Base-by-base conservation (phyloP, 2,113 vertebrate genomes). In the Phalacrocorax carbo region DNA sequence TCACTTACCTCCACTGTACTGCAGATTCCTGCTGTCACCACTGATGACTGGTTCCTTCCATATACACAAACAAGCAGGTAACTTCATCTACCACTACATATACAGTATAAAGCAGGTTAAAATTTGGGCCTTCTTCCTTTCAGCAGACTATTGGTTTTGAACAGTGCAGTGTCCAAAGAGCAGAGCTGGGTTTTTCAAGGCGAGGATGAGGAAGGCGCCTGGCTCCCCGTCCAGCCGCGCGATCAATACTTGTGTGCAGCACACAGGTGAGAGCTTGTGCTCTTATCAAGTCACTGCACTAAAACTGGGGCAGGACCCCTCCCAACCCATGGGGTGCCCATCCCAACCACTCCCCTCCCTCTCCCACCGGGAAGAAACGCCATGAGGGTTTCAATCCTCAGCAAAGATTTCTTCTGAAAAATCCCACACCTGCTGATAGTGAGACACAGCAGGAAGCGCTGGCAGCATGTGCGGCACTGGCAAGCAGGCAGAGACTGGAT, bases 221-320 rank as follows among this genome's bases (percentile, higher is more conserved):
- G 52, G 76, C n/a, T 80, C 61, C 36, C 22, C 4, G 2, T 7
- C 30, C 57, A 54, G 57, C 27, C 0, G 0, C 2, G 1, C 1
- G 2, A 15, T 5, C 1, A 8, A 11, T 7, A 32, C 54, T 77
- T 69, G 34, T 11, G 32, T 20, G 77, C 72, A 27, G 62, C 3
- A 8, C 13, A 26, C 46, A 68, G 70, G 64, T 30, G 42, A 94
- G 69, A 79, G 44, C 30, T 18, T n/a, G 19, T 64, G 77, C 72
- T 87, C 66, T 86, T 70, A 69, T 54, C 80, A 78, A 82, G 93
- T 82, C 95, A 87, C 38, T n/a, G 75, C 60, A 26, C 69, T 20
- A 44, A 22, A 0, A 1, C n/a, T 32, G 79, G 44, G 61, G 34
- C 2, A 2, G 46, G 22, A 15, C 46, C 44, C 15, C 49, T 26